Percentiles rank a stretch among this genome's conserved stretches.
These are phyloP conservation scores for Pyrgilauda ruficollis DNA, from an alignment of 2,113 vertebrate genomes.

Conservation along the genomic window DNA sequence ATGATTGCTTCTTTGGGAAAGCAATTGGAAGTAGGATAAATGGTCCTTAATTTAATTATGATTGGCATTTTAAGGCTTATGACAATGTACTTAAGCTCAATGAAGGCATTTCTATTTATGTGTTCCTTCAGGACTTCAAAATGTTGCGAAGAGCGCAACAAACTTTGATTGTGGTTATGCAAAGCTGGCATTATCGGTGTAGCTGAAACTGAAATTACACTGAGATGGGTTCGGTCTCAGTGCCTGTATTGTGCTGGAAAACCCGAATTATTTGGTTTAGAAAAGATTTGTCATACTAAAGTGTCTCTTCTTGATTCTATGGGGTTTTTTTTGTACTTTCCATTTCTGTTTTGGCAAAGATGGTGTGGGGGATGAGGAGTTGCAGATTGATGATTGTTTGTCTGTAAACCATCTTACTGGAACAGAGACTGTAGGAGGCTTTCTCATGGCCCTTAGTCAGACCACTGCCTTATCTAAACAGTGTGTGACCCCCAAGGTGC, in stretches of 20 bases:
- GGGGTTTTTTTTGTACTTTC: background rate
- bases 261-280: background rate
- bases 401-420: slow-evolving; percentile 29
- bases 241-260: background rate
- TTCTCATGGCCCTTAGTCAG: slow-evolving; percentile 24
- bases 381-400: slow-evolving; percentile 23
- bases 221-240: background rate
- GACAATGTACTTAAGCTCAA: background rate
- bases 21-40: background rate
- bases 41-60: background rate
- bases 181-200: background rate
- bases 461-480: background rate
- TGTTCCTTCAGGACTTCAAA: background rate
- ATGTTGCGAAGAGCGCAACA: background rate
- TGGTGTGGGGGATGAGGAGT: background rate
- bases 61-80: background rate
- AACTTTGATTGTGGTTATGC: background rate
- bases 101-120: background rate
- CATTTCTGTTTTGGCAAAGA: background rate
- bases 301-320: background rate
- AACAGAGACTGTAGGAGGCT: slow-evolving; percentile 20
- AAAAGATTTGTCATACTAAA: background rate
- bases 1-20: background rate
- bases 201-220: background rate
- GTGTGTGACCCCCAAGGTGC: background rate